Evolutionary conservation across 2,113 vertebrate genomes (phyloP), one percentile per base, ranked within the genome.

Genomic region (Stegastes partitus): DNA sequence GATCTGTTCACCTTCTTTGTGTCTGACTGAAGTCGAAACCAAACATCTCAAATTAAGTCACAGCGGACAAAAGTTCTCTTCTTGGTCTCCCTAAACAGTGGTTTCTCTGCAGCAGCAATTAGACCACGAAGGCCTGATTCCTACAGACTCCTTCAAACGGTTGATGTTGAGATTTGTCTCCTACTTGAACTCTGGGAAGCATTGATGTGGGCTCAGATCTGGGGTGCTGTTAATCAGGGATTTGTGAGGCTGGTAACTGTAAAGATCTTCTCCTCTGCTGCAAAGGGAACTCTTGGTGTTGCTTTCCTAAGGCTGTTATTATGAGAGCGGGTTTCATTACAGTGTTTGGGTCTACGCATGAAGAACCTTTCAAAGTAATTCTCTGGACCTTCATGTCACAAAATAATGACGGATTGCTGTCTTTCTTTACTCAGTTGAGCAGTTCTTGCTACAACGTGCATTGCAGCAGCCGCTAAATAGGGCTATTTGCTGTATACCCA

Each of bases 141-240:
- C 3, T n/a, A 19, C 18, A 19, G 16, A 16, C 8, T 50, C 51
- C 10, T 34, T 14, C 21, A 34, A 42, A n/a, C 9, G 11, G 21
- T 19, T 19, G 56, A 15, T 15, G 16, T 1, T 51, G 57, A 26
- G 31, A 25, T 44, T 3, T 22, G 31, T 10, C 31, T 34, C 31
- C 31, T 34, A 3, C n/a, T 39, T 39, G 44, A 76, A 58, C 44
- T 59, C 22, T 50, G 31, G 42, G 23, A 53, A 34, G 15, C 72
- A 65, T 18, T 23, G 2, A 50, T 50, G 47, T 50, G 47, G 47
- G 5, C 18, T 50, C 47, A 18, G 22, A 44, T 64, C 45, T 53
- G 44, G 47, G 58, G 37, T 55, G 22, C 25, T 45, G 44, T 50
- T 66, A 72, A 72, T 47, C 28, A 28, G 56, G 51, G 39, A 45